Evolutionary conservation across 1,140 invertebrate species (phyloP), one percentile per base, ranked within the genome.

Genomic region (Rhysida immarginata): DNA sequence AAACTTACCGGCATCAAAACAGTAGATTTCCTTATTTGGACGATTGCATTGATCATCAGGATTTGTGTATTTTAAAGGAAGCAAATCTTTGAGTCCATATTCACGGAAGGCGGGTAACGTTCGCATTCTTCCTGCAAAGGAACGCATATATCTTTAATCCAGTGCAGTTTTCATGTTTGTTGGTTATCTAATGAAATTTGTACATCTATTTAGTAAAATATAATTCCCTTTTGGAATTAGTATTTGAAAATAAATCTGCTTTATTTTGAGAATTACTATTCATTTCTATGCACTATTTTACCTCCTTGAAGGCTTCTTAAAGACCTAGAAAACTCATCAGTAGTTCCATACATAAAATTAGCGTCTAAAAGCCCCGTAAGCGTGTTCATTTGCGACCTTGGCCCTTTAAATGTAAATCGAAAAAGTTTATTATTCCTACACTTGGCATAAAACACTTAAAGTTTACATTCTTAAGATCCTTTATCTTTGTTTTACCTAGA

Each of bases 11-110:
- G 75, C 75, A 77, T 93, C 88, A 66, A 94, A 94, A 66, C 90
- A 94, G 67, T 82, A 93, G 80, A 92, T 86, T 49, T 76, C 71
- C 21, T 63, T 61, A 1, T 66, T 63, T 2, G 86, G 85, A 49
- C 89, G 72, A 1, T 87, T 91, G 69, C 89, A 94, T n/a, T 88
- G 89, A 73, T 91, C 85, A 68, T 92, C 89, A 2, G 90, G 89
- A 57, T 90, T 83, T 60, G 90, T 84, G 26, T 90, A 71, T 66
- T 92, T 93, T n/a, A 92, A 71, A 0, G 90, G 90, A 14, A 94
- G 68, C 45, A 94, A 71, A 67, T 93, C 89, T 67, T 91, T 92
- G 0, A 93, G 68, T 0, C 88, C 88, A 62, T 87, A 88, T 60
- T 90, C 81, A 55, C 80, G 71, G 69, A 94, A 93, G 0, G 87